Base-by-base conservation (phyloP, 2,113 vertebrate genomes). In the Casuarius casuarius region DNA sequence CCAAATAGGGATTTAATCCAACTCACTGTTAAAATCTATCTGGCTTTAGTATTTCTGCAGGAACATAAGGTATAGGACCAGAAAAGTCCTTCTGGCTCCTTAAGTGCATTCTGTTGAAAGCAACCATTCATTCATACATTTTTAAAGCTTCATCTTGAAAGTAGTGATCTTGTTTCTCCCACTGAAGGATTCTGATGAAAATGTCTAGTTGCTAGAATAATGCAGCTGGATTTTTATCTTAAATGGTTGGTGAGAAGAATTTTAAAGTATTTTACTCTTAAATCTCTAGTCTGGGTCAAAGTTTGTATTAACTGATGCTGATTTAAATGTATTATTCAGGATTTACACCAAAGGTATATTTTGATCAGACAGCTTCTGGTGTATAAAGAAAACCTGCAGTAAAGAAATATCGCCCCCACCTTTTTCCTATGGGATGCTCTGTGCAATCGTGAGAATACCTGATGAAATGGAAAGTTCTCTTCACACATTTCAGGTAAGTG, bases 401-500 rank as follows among this genome's bases (percentile, higher is more conserved):
- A 52, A 38, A 54, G 38, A 23, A 23, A 21, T 26, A 59, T 8
- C 14, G 13, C 23, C 9, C 20, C 14, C 6, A 12, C 10, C 11
- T 78, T 75, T 67, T 12, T 31, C 12, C 51, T 62, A 5, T 8
- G 21, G 33, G 40, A 76, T 58, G 58, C 65, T 46, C 20, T 2
- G 1, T 2, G 1, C 26, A 48, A 7, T 18, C 3, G 31, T 59
- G 62, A 23, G 56, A 23, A 2, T 40, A 7, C 8, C 48, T 68
- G 25, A 46, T 65, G 21, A 49, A 79, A 26, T 51, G 25, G 23
- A 61, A 90, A 77, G 29, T 58, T 92, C n/a, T 92, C 0, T 0
- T 48, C n/a, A 72, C 3, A 8, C 0, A 0, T 84, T 82, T 75
- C 38, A 89, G 2, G 23, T 31, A 21, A 65, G 14, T 52, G 12